These are phyloP conservation scores for Nyctibius grandis DNA, from an alignment of 2,797 vertebrate species.

Conservation along the genomic window DNA sequence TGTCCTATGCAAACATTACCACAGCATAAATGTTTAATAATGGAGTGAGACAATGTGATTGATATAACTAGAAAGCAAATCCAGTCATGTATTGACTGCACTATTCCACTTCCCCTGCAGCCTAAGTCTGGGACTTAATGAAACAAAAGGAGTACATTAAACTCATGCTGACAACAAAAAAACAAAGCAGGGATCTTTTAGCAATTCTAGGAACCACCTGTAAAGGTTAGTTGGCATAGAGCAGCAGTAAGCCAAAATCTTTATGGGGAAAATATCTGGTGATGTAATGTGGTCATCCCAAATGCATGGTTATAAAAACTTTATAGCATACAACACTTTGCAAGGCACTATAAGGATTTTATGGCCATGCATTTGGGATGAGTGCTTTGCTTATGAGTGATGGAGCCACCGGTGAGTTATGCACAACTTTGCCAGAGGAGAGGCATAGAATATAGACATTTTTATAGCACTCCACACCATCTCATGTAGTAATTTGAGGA, in stretches of 20 bases:
- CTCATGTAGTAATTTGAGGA: neutral
- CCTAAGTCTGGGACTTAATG: conserved; percentile 15
- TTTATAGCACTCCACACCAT: neutral
- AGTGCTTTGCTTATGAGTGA: neutral
- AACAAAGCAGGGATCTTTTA: neutral
- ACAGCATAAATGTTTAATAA: conserved; percentile 44
- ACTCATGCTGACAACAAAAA: conserved; percentile 1
- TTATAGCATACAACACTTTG: neutral
- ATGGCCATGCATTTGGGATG: conserved; percentile 9
- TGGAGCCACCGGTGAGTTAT: conserved; percentile 13
- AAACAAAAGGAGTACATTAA: conserved; percentile 40
- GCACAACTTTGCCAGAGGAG: conserved; percentile 1
- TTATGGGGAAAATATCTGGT: neutral
- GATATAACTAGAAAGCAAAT: conserved; percentile 40
- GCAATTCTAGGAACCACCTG: neutral
- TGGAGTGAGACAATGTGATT: conserved; percentile 3
- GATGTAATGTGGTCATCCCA: conserved; percentile 42
- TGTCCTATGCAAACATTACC: neutral
- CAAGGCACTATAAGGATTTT: conserved; percentile 40
- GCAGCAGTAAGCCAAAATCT: conserved; percentile 1
- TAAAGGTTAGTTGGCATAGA: neutral
- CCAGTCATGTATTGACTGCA: conserved; percentile 17
- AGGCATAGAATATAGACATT: neutral
- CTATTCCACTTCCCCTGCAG: neutral
- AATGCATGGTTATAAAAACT: conserved; percentile 34